A percentile compares a stretch with the other conserved stretches of the same genome.
Evolutionary conservation across 2,888 invertebrate genomes (phyloP).

Genomic region (Rhagium mordax): DNA sequence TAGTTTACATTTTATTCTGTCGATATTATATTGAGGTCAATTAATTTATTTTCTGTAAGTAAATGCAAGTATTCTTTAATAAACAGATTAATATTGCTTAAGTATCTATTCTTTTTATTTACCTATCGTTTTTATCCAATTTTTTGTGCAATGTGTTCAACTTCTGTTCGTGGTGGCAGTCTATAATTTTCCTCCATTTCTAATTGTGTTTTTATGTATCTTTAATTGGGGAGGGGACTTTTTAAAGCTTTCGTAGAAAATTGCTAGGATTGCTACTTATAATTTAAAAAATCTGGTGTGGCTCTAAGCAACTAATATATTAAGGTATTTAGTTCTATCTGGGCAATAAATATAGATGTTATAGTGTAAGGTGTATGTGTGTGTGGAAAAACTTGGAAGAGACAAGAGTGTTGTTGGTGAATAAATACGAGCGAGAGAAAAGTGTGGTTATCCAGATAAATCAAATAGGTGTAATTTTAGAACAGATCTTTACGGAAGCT

Average conservation of each 20-base stretch:
- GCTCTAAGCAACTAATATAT: too few relatives aligned
- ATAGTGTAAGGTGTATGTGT: too few relatives aligned
- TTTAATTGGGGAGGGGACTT: not conserved
- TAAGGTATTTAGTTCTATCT: too few relatives aligned
- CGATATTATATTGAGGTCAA: not conserved
- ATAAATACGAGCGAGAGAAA: not conserved
- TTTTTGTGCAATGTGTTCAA: slow-evolving; percentile 35
- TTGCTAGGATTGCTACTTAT: not conserved
- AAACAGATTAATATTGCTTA: slow-evolving; percentile 18
- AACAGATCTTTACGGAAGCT: not conserved
- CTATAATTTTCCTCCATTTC: not conserved
- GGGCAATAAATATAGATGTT: too few relatives aligned
- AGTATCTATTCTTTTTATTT: slow-evolving; percentile 1
- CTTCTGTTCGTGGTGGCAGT: not conserved
- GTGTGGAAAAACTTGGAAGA: not conserved
- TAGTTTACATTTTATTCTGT: slow-evolving; percentile 5
- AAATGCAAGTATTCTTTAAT: slow-evolving; percentile 14
- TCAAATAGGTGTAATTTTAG: not conserved
- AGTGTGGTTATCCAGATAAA: too few relatives aligned
- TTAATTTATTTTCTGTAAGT: slow-evolving; percentile 23
- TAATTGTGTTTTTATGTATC: not conserved
- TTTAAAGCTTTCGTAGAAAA: not conserved
- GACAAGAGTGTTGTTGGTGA: not conserved
- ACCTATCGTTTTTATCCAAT: slow-evolving; percentile 6
- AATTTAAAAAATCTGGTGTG: not conserved